Percentiles rank a stretch among this genome's conserved stretches.
Evolutionary conservation across 2,797 vertebrate species (phyloP).

Genomic region (Darevskia mixta): DNA sequence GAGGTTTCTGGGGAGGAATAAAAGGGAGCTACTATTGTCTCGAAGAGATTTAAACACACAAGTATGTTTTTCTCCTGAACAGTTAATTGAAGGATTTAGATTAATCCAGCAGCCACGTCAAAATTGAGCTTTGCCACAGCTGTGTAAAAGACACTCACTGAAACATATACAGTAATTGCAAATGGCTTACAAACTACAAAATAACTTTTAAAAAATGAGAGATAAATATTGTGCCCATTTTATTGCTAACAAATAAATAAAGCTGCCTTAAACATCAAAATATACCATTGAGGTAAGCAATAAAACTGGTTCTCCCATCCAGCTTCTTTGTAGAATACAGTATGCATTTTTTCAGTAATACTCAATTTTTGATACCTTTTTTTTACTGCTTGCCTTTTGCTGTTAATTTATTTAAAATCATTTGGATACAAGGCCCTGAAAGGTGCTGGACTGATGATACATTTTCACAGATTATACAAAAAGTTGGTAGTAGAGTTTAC

Average conservation of each 20-base stretch:
- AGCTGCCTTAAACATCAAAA: constrained; percentile 47
- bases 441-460: background rate
- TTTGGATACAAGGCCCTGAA: background rate
- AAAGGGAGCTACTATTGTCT: constrained; percentile 26
- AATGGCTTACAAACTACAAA: constrained; percentile 35
- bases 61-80: background rate
- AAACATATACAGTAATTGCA: background rate
- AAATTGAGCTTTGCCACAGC: constrained; percentile 28
- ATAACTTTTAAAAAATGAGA: constrained; percentile 16
- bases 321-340: background rate
- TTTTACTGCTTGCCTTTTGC: constrained; percentile 1
- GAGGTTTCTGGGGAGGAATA: background rate
- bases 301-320: constrained; percentile 32
- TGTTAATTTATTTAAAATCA: background rate
- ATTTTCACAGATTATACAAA: background rate
- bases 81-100: background rate
- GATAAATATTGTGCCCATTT: constrained; percentile 33
- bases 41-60: background rate
- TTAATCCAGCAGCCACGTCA: background rate
- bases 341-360: background rate
- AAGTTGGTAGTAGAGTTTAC: background rate
- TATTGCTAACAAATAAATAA: constrained; percentile 4
- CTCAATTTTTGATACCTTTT: background rate
- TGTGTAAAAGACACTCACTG: background rate
- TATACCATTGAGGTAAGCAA: constrained; percentile 16